Percentiles rank a stretch among this genome's conserved stretches.
Evolutionary conservation across 2,113 vertebrate genomes (phyloP).

Genomic region (Calidris pugnax): DNA sequence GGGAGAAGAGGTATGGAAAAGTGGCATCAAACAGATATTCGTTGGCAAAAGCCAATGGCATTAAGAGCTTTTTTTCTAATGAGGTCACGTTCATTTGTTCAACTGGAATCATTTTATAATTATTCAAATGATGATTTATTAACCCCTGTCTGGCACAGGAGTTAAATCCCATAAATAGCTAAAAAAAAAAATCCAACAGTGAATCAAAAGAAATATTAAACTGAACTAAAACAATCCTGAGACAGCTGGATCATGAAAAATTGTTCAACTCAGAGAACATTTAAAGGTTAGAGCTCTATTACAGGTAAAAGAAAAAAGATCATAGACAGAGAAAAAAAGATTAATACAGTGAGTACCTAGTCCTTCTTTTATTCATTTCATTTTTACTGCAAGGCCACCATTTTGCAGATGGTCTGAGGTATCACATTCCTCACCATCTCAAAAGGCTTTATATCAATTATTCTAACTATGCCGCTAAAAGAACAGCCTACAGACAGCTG

Average conservation of each 20-base stretch:
- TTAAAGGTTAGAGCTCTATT: conserved; percentile 93
- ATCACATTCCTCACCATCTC: conserved; percentile 70
- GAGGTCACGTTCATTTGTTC: conserved; percentile 1
- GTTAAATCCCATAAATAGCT: conserved; percentile 58
- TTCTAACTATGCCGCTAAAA: conserved; percentile 55
- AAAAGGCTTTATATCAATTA: conserved; percentile 64
- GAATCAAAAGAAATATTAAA: conserved; percentile 73
- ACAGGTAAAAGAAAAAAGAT: conserved; percentile 65
- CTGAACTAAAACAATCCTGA: conserved; percentile 71
- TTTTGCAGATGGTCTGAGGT: conserved; percentile 79
- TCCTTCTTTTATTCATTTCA: conserved; percentile 67
- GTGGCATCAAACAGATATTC: not conserved
- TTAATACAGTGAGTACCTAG: conserved; percentile 64
- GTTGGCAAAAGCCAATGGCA: not conserved
- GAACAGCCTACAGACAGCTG: conserved; percentile 68
- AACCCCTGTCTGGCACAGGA: conserved; percentile 16
- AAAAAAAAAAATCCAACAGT: conserved; percentile 29
- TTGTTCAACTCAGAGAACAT: conserved; percentile 80
- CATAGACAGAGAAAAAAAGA: conserved; percentile 54
- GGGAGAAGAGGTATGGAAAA: not conserved
- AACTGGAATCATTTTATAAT: not conserved
- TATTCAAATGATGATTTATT: conserved; percentile 41
- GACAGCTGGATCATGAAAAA: conserved; percentile 87
- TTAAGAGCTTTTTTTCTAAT: not conserved
- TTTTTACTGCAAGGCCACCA: conserved; percentile 64